Conservation (phyloP, 2,797 vertebrate species). For the Syngnathus acus region DNA sequence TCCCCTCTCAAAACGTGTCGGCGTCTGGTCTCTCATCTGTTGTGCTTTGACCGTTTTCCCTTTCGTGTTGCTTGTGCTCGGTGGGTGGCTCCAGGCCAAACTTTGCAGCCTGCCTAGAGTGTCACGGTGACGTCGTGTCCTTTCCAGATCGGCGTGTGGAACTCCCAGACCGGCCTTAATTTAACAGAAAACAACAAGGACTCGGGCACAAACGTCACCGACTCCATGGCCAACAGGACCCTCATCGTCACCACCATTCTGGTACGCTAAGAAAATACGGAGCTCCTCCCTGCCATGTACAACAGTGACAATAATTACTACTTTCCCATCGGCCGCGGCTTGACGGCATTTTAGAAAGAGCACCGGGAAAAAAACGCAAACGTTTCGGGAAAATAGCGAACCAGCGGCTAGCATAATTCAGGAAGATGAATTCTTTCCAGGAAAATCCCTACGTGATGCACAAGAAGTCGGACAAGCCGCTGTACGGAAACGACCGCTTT, state of each 20-base stretch:
- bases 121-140: constrained; percentile 11
- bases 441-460: constrained; percentile 98
- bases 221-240: constrained; percentile 90
- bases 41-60: not conserved
- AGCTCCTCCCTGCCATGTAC: not conserved
- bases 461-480: constrained; percentile 94
- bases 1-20: not conserved
- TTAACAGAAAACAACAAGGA: constrained; percentile 86
- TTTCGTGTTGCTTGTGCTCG: not conserved
- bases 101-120: not conserved
- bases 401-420: no score
- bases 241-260: constrained; percentile 95
- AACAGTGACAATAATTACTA: not conserved
- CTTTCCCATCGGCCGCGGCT: not conserved
- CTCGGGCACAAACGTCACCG: constrained; percentile 80
- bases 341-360: not conserved
- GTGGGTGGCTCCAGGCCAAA: not conserved
- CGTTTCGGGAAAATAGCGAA: no score
- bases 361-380: no score
- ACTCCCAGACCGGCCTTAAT: constrained; percentile 93
- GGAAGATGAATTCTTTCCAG: constrained; percentile 52
- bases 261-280: constrained; percentile 59
- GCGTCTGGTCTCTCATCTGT: not conserved
- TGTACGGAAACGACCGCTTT: constrained; percentile 95
- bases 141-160: constrained; percentile 91